These are phyloP conservation scores for Meloidogyne floridensis DNA, from an alignment of 1,140 invertebrate genomes.

Conservation along the genomic window DNA sequence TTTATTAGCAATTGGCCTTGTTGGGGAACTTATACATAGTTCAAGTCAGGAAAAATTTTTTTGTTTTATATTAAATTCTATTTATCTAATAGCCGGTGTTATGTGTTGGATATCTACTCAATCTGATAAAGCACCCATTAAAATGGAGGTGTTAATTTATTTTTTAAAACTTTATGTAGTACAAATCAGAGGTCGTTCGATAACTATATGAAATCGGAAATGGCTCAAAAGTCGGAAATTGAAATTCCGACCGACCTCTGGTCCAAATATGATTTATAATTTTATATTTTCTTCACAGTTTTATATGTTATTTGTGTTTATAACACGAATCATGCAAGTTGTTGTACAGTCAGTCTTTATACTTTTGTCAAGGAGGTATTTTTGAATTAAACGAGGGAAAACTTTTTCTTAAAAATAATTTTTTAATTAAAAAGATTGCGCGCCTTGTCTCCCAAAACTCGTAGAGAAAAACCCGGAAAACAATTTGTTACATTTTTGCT, in stretches of 20 bases:
- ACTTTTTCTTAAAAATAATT: too few species aligned
- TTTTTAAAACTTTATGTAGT: not conserved
- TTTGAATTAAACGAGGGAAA: too few species aligned
- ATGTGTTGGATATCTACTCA: constrained; percentile 54
- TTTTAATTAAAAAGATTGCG: constrained; percentile 51
- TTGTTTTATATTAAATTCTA: not conserved
- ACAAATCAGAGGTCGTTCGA: not conserved
- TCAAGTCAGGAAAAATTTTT: constrained; percentile 15
- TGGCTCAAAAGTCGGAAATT: too few species aligned
- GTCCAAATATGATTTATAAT: too few species aligned
- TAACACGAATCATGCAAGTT: constrained; percentile 59
- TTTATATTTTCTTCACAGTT: constrained; percentile 2
- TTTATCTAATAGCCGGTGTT: constrained; percentile 30
- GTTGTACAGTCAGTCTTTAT: constrained; percentile 64
- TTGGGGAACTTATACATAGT: constrained; percentile 56
- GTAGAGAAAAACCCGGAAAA: constrained; percentile 58
- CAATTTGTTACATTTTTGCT: constrained; percentile 65
- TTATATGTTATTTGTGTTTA: constrained; percentile 58
- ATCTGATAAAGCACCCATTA: constrained; percentile 41
- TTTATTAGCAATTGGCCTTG: constrained; percentile 60
- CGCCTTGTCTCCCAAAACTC: constrained; percentile 41
- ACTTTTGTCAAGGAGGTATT: constrained; percentile 51
- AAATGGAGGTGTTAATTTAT: constrained; percentile 43
- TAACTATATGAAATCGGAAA: not conserved
- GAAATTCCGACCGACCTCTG: too few species aligned